Conservation (phyloP, 2,888 invertebrate species). For the Eurytoma adleriae region DNA sequence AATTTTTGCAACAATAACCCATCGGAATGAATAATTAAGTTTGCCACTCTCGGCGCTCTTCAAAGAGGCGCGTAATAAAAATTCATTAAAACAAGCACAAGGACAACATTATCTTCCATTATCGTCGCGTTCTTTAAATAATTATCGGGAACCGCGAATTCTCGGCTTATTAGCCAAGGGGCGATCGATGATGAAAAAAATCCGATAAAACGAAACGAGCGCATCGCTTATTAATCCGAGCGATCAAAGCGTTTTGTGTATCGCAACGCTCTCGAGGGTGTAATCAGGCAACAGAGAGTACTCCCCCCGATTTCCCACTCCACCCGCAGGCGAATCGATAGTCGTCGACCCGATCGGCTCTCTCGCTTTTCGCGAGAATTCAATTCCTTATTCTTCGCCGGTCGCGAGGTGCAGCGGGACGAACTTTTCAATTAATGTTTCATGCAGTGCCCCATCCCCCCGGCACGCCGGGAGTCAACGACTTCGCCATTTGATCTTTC, state of each 20-base stretch:
- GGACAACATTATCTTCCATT: not conserved
- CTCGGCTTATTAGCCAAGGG: conserved; percentile 7
- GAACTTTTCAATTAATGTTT: conserved; percentile 49
- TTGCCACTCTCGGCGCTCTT: too few species aligned
- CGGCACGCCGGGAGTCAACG: conserved; percentile 8
- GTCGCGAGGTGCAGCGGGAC: not conserved
- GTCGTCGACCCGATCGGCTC: not conserved
- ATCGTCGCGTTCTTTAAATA: conserved; percentile 7
- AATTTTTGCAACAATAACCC: too few species aligned
- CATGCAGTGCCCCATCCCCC: conserved; percentile 31
- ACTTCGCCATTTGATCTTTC: conserved; percentile 36
- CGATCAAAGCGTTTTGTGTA: conserved; percentile 41
- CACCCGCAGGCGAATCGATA: conserved; percentile 22
- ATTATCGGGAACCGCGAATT: conserved; percentile 16
- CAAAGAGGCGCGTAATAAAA: too few species aligned
- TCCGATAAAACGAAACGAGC: not conserved
- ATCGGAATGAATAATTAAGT: too few species aligned
- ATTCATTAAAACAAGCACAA: conserved; percentile 8
- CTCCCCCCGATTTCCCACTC: too few species aligned
- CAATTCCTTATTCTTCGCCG: conserved; percentile 36
- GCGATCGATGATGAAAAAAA: not conserved
- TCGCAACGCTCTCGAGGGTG: conserved; percentile 18
- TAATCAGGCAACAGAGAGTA: conserved; percentile 28
- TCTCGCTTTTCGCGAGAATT: conserved; percentile 17
- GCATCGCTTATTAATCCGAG: conserved; percentile 30